Evolutionary conservation across 2,113 vertebrate genomes (phyloP).

Genomic region (Lonchura striata): DNA sequence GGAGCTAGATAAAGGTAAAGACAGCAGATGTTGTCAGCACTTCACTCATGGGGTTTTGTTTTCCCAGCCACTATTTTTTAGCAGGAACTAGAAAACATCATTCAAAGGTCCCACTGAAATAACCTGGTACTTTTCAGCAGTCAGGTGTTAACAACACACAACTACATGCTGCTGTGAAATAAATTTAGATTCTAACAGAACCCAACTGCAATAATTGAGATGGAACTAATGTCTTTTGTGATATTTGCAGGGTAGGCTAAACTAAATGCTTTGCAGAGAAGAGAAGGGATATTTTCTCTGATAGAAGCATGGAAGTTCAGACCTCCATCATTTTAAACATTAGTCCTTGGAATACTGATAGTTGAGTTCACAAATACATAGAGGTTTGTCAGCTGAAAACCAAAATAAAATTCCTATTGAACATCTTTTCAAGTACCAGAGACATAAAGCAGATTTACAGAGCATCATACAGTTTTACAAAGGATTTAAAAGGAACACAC

Average conservation of each 20-base stretch:
- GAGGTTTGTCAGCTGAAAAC: not conserved
- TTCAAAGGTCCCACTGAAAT: not conserved
- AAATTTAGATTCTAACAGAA: slow-evolving; percentile 18
- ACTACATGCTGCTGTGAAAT: not conserved
- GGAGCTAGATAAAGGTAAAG: slow-evolving; percentile 1
- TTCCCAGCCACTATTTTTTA: not conserved
- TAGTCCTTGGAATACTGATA: not conserved
- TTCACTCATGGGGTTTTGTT: not conserved
- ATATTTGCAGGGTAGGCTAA: slow-evolving; percentile 24
- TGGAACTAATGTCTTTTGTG: slow-evolving; percentile 2
- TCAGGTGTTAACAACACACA: slow-evolving; percentile 34
- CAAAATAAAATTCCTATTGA: not conserved
- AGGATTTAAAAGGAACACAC: not conserved
- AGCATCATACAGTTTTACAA: not conserved
- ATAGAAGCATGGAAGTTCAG: not conserved
- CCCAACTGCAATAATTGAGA: slow-evolving; percentile 23
- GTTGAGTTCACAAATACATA: not conserved
- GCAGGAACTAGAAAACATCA: not conserved
- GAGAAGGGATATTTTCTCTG: not conserved
- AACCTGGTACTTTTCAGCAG: slow-evolving; percentile 11
- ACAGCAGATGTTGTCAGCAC: slow-evolving; percentile 1
- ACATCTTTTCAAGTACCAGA: not conserved
- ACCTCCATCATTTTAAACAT: not conserved
- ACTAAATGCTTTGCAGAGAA: not conserved
- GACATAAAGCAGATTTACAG: not conserved